Evolutionary conservation across 30 jellyfish, hydroid and myxozoan species (phyloP), one percentile per base, ranked within the genome.

Genomic region (Haliclystus octoradiatus): DNA sequence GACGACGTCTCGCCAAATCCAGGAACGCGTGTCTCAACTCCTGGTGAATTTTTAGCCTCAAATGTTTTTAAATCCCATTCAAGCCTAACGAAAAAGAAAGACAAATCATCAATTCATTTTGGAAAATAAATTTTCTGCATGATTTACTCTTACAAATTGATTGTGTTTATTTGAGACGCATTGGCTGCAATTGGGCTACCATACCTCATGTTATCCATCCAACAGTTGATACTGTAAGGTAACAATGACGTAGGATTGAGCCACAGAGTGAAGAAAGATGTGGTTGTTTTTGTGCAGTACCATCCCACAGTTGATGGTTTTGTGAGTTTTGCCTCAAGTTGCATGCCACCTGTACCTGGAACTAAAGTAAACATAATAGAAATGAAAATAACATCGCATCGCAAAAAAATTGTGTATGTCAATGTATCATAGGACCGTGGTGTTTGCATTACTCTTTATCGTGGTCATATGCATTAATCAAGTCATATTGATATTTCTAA

Each of bases 321-420:
- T 12, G 63, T 24, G 2, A 74, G 63, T 49, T 63, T 74, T 1
- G 85, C 85, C 35, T 74, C 73, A 13, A 74, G 75, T 9, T 34
- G 85, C 28, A 34, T 74, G 15, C 85, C 85, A 9, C 85, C 85
- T 15, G 85, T 63, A 24, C 85, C 85, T 15, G 85, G 85, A 65
- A 74, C 85, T 74, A 49, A 33, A 74, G 31, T 13, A 30, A 9
- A 31, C 7, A 31, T 4, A 25, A 14, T 14, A 9, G 26, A 60
- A 14, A 14, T 14, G 7, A 60, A 60, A 52, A 52, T 1, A 52
- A 32, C 2, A 52, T 52, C 1, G 28, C 9, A 23, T 29, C 31
- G 4, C 25, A 52, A 3, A 32, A 52, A 23, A 52, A 3, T 9
- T 9, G 2, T 9, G 31, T 2, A 23, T 52, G 66, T 23, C 31